A percentile compares a stretch with the other conserved stretches of the same genome.
phyloP scores from a whole-genome alignment of 2,888 invertebrate species.

The Agrypnus murinus region DNA sequence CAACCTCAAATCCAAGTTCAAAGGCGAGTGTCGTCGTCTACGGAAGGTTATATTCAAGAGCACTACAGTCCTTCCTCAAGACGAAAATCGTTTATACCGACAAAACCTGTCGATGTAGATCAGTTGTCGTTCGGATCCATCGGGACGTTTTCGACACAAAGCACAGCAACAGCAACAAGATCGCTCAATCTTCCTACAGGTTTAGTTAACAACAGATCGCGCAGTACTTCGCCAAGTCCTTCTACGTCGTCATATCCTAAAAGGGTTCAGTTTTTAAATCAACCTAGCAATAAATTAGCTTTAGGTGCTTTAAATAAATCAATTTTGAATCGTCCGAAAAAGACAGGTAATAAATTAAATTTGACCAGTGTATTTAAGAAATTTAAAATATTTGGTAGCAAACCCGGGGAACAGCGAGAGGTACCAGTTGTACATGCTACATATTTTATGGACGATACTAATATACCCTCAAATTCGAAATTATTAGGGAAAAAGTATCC shows the following conservation, averaged over 20 bases:
- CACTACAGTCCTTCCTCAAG: slow-evolving; percentile 65
- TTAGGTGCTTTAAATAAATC: slow-evolving; percentile 2
- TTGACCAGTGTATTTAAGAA: slow-evolving; percentile 36
- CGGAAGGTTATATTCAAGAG: slow-evolving; percentile 67
- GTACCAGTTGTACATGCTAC: not conserved
- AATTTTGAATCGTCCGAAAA: not conserved
- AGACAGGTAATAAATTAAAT: slow-evolving; percentile 20
- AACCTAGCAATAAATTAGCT: not conserved
- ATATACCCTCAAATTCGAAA: not conserved
- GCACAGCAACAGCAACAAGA: not conserved
- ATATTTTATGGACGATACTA: slow-evolving; percentile 8
- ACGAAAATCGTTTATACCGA: slow-evolving; percentile 55
- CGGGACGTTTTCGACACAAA: not conserved
- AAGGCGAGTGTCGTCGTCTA: slow-evolving; percentile 48
- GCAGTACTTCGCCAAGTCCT: slow-evolving; percentile 38
- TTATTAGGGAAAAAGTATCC: not conserved
- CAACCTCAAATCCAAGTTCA: slow-evolving; percentile 15
- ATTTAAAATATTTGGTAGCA: slow-evolving; percentile 21
- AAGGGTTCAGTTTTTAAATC: slow-evolving; percentile 36
- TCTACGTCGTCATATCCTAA: slow-evolving; percentile 19
- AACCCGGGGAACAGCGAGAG: not conserved
- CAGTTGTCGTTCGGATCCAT: slow-evolving; percentile 25
- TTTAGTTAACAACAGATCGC: slow-evolving; percentile 41
- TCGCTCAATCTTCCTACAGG: slow-evolving; percentile 13
- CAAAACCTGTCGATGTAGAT: slow-evolving; percentile 55